Evolutionary conservation across 1,140 invertebrate species (phyloP).

Genomic region (Cyclargus thomasi): DNA sequence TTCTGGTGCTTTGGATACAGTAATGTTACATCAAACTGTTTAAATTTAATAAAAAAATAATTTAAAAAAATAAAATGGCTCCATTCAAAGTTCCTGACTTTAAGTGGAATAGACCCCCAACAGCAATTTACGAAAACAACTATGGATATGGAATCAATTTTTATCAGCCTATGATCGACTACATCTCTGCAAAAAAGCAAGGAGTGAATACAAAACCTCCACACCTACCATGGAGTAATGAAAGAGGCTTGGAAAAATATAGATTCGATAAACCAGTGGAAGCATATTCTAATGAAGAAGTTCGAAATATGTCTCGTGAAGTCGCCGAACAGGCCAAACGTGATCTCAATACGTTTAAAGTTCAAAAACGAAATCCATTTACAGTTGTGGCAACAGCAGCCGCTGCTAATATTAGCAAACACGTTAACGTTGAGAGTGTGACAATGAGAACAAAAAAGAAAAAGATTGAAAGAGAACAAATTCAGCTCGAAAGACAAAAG

Average conservation of each 20-base stretch:
- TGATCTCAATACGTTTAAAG: slow-evolving; percentile 77
- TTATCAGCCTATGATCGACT: slow-evolving; percentile 90
- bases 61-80: slow-evolving; percentile 40
- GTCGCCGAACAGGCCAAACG: slow-evolving; percentile 80
- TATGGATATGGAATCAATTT: slow-evolving; percentile 87
- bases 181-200: slow-evolving; percentile 79
- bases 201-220: slow-evolving; percentile 72
- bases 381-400: slow-evolving; percentile 80
- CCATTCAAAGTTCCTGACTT: slow-evolving; percentile 58
- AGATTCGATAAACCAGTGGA: slow-evolving; percentile 75
- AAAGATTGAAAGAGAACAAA: slow-evolving; percentile 64
- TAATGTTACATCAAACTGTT: slow-evolving; percentile 24
- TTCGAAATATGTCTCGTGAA: slow-evolving; percentile 78
- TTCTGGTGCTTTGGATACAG: slow-evolving; percentile 37
- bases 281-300: slow-evolving; percentile 79
- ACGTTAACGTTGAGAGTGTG: slow-evolving; percentile 77
- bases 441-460: slow-evolving; percentile 71
- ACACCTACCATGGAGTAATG: slow-evolving; percentile 84
- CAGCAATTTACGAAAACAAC: slow-evolving; percentile 84
- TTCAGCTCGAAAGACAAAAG: slow-evolving; percentile 58
- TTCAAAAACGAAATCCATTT: slow-evolving; percentile 80
- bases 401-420: slow-evolving; percentile 79
- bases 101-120: slow-evolving; percentile 77
- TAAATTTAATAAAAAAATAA: neutral
- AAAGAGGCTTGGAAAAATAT: slow-evolving; percentile 79